These are phyloP conservation scores for Pterobdella sp. DNA, from an alignment of 2,888 invertebrate species.

Conservation along the genomic window DNA sequence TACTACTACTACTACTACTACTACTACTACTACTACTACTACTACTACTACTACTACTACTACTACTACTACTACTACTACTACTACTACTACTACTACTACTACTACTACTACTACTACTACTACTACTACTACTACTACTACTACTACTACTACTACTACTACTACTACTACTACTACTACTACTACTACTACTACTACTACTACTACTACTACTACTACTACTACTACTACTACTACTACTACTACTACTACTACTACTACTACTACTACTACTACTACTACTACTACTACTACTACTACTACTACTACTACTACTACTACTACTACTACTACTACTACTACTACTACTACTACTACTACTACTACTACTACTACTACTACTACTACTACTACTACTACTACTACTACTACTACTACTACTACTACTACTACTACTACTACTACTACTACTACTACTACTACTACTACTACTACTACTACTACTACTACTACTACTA, in stretches of 20 bases:
- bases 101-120: constrained; percentile 8
- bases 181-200: constrained; percentile 8
- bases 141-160: constrained; percentile 8
- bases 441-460: constrained; percentile 8
- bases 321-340: constrained; percentile 8
- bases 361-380: constrained; percentile 8
- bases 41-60: constrained; percentile 8
- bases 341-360: constrained; percentile 8
- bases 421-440: constrained; percentile 8
- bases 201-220: constrained; percentile 8
- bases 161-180: constrained; percentile 8
- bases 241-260: constrained; percentile 8
- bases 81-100: constrained; percentile 8
- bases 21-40: constrained; percentile 8
- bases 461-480: constrained; percentile 8
- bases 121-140: constrained; percentile 8
- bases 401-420: constrained; percentile 8
- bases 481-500: constrained; percentile 8
- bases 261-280: constrained; percentile 8
- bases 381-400: constrained; percentile 8
- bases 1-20: constrained; percentile 8
- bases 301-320: constrained; percentile 8
- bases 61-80: constrained; percentile 8
- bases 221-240: constrained; percentile 8
- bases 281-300: constrained; percentile 8